These are phyloP conservation scores for Drosophila murphyi DNA, from an alignment of 1,140 invertebrate genomes.

Conservation along the genomic window DNA sequence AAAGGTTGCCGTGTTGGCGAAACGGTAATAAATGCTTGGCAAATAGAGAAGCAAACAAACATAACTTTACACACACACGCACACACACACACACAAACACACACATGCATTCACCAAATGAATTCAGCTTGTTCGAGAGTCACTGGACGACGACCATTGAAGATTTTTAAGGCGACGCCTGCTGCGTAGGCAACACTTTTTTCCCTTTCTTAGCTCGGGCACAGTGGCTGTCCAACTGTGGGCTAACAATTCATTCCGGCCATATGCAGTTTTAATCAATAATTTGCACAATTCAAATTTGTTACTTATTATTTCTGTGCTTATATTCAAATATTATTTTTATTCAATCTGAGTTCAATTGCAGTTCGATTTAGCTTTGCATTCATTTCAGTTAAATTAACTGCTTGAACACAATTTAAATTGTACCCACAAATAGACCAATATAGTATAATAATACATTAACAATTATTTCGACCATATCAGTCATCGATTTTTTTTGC, in stretches of 20 bases:
- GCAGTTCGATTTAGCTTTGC: too few relatives aligned
- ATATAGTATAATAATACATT: too few relatives aligned
- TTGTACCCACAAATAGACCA: too few relatives aligned
- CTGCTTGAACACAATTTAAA: too few relatives aligned
- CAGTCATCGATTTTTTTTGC: too few relatives aligned
- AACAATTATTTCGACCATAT: too few relatives aligned
- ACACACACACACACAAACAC: background rate
- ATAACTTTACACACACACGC: constrained; percentile 21
- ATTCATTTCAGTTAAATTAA: too few relatives aligned
- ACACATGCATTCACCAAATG: constrained; percentile 1
- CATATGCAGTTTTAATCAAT: background rate
- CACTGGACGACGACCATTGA: background rate
- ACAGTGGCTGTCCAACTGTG: constrained; percentile 44
- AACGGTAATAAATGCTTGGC: constrained; percentile 52
- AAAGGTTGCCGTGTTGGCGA: constrained; percentile 24
- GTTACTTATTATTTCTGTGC: too few relatives aligned
- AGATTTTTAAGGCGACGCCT: constrained; percentile 45
- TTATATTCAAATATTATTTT: too few relatives aligned
- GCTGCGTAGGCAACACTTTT: constrained; percentile 45
- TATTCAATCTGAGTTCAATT: too few relatives aligned
- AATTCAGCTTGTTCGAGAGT: background rate
- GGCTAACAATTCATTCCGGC: background rate
- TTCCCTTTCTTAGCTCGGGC: constrained; percentile 13
- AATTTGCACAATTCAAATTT: background rate
- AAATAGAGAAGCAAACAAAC: constrained; percentile 46